Base-by-base conservation (phyloP, 2,888 invertebrate genomes). In the Polydrusus cervinus region DNA sequence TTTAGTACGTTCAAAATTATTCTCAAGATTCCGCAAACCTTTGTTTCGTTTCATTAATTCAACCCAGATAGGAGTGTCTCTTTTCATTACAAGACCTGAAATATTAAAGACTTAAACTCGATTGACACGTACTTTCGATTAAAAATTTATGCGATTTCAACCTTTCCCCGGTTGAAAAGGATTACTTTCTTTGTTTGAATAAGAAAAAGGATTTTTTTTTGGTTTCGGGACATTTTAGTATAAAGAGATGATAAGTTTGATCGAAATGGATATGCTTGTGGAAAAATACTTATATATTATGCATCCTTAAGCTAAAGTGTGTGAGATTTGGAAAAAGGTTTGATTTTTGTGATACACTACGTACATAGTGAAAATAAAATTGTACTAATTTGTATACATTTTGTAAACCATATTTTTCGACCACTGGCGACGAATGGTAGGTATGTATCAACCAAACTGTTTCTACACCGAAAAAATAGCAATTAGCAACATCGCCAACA, bases 181-280 rank as follows among this genome's bases (percentile, higher is more conserved):
- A 10, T 64, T 64, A 64, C 11, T 64, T 64, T 25, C 14, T 30
- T 47, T 64, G 47, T 45, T 64, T 45, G 64, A 47, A 64, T 64
- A 45, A 64, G 43, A 45, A 47, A 64, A 30, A 18, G 16, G 25
- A 10, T 13, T 16, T 61, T 34, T 40, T 61, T 40, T 18, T 5
- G 1, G 38, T 30, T 38, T 18, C 16, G 11, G 64, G 45, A 47
- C 25, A n/a, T 64, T 47, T 45, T 47, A 5, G 25, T 16, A 45
- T 62, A 62, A 64, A 25, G 25, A 64, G 30, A 43, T 43, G 64
- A 18, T 10, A 20, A n/a, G 25, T 62, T 16, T 14, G 16, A 11
- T 20, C 11, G 20, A 20, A 51, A 51, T 20, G 10, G 51, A 51
- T 51, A 16, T 34, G 34, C 7, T 51, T 51, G 51, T 51, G 51